Percentiles rank a stretch among this genome's conserved stretches.
These are phyloP conservation scores for Cryptoblepharus egeriae DNA, from an alignment of 2,797 vertebrate genomes.

Conservation along the genomic window DNA sequence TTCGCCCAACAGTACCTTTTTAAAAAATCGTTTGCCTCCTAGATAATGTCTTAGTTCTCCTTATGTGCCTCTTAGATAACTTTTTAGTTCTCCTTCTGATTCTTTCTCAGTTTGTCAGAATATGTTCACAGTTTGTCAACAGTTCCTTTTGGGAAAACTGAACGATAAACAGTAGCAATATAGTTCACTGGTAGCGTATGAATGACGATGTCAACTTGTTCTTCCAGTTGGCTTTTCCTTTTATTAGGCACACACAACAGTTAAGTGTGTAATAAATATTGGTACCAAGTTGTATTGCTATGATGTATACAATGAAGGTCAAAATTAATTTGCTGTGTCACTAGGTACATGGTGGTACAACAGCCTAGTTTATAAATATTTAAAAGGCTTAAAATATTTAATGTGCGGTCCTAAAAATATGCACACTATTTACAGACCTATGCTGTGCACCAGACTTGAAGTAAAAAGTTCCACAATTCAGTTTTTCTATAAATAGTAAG, in stretches of 20 bases:
- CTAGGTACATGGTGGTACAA: slow-evolving; percentile 4
- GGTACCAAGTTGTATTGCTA: neutral
- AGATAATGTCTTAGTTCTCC: neutral
- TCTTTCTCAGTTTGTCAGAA: neutral
- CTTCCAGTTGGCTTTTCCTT: neutral
- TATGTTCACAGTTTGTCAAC: neutral
- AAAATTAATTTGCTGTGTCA: slow-evolving; percentile 20
- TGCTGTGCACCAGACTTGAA: neutral
- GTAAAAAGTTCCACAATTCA: neutral
- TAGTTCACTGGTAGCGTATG: neutral
- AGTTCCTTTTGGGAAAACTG: neutral
- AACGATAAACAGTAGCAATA: neutral
- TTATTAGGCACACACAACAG: no score
- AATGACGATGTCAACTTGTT: neutral
- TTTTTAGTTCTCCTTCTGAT: neutral
- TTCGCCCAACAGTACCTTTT: neutral
- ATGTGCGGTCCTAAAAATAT: neutral
- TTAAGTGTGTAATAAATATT: neutral
- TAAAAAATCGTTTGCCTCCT: neutral
- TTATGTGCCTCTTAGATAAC: no score
- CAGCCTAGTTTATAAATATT: neutral
- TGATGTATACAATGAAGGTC: neutral
- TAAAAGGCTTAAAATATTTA: slow-evolving; percentile 2
- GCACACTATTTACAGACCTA: neutral
- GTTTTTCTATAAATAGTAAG: neutral